phyloP scores from a whole-genome alignment of 2,797 vertebrate species.

The Zenarchopterus dispar region DNA sequence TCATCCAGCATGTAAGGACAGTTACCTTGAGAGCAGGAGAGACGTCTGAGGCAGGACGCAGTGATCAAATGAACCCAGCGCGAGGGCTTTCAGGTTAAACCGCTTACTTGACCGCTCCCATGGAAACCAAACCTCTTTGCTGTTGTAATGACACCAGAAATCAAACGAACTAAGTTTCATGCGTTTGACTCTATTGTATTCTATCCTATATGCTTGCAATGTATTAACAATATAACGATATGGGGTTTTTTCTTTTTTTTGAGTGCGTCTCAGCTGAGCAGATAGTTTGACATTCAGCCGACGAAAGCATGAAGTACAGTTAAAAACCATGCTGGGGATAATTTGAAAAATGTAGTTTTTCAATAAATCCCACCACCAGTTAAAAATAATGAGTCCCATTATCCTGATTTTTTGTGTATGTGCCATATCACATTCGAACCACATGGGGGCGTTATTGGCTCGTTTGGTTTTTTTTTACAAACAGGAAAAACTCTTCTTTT shows the following conservation, averaged over 20 bases:
- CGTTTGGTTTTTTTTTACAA: slow-evolving; percentile 12
- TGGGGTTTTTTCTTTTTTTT: too few relatives aligned
- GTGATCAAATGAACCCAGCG: slow-evolving; percentile 40
- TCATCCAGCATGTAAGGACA: too few relatives aligned
- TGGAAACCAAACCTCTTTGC: not conserved
- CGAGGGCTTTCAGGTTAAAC: slow-evolving; percentile 36
- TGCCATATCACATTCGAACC: slow-evolving; percentile 26
- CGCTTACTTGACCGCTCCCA: slow-evolving; percentile 46
- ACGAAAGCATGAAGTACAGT: not conserved
- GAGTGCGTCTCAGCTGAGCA: too few relatives aligned
- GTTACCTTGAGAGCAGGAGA: slow-evolving; percentile 51
- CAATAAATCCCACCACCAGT: not conserved
- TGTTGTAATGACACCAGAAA: not conserved
- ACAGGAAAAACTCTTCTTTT: too few relatives aligned
- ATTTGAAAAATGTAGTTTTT: too few relatives aligned
- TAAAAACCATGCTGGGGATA: not conserved
- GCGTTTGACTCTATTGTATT: too few relatives aligned
- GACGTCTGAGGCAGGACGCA: slow-evolving; percentile 27
- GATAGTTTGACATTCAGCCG: too few relatives aligned
- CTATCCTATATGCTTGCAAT: too few relatives aligned
- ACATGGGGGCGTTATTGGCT: slow-evolving; percentile 50
- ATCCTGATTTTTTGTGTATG: too few relatives aligned
- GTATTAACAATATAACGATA: too few relatives aligned
- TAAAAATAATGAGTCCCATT: not conserved
- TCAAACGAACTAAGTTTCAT: too few relatives aligned